Evolutionary conservation across 2,888 invertebrate species (phyloP).

Genomic region (Volucella inanis): DNA sequence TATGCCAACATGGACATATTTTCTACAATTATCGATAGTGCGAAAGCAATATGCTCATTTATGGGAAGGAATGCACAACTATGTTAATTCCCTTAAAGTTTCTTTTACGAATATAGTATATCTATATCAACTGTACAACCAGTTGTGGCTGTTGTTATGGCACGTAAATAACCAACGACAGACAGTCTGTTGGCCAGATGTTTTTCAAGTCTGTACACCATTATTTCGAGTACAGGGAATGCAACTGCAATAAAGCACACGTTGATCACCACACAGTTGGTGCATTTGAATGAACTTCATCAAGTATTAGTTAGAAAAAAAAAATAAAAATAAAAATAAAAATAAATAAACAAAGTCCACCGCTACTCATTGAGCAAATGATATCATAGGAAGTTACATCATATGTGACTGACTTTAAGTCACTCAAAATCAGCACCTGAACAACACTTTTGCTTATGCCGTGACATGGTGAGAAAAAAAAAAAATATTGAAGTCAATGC

Average conservation of each 20-base stretch:
- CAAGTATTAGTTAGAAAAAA: background rate
- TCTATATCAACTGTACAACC: slow-evolving; percentile 2
- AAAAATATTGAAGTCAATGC: slow-evolving; percentile 48
- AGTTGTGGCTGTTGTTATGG: slow-evolving; percentile 19
- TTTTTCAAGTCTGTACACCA: slow-evolving; percentile 39
- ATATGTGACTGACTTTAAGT: slow-evolving; percentile 1
- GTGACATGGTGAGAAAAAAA: slow-evolving; percentile 39
- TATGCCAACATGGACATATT: too few relatives aligned
- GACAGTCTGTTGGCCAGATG: slow-evolving; percentile 66
- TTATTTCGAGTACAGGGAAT: background rate
- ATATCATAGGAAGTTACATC: slow-evolving; percentile 35
- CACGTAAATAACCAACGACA: slow-evolving; percentile 49
- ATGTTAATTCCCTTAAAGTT: slow-evolving; percentile 18
- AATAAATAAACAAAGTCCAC: slow-evolving; percentile 8
- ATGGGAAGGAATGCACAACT: slow-evolving; percentile 5
- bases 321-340: background rate
- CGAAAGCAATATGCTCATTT: slow-evolving; percentile 33
- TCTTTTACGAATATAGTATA: slow-evolving; percentile 6
- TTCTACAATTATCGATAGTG: too few relatives aligned
- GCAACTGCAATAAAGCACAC: slow-evolving; percentile 51
- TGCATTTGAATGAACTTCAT: slow-evolving; percentile 50
- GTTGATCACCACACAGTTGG: slow-evolving; percentile 58
- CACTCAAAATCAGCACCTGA: slow-evolving; percentile 32
- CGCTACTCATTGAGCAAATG: slow-evolving; percentile 11
- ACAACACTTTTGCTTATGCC: slow-evolving; percentile 1